phyloP scores from a whole-genome alignment of 1,140 invertebrate species.

The Drosophila funebris region DNA sequence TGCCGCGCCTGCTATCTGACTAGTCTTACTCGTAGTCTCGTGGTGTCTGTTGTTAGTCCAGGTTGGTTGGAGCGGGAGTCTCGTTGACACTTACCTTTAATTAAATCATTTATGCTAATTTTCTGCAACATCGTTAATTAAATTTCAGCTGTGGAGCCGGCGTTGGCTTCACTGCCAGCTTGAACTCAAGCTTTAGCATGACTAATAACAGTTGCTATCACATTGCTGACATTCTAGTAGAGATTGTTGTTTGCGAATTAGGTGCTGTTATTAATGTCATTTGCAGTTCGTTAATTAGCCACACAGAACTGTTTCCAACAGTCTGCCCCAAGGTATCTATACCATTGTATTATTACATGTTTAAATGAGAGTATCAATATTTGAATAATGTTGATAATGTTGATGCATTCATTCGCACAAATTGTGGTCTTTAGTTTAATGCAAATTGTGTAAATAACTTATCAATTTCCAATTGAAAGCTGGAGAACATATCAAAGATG shows the following conservation, averaged over 20 bases:
- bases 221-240: background rate
- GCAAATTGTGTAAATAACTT: conserved; percentile 3
- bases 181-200: conserved; percentile 22
- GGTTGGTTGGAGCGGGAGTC: background rate
- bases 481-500: background rate
- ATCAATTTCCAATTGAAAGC: background rate
- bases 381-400: conserved; percentile 11
- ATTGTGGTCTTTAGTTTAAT: too few species aligned
- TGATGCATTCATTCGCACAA: too few species aligned
- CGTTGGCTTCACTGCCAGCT: conserved; percentile 1
- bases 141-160: conserved; percentile 41
- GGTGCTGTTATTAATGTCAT: conserved; percentile 57
- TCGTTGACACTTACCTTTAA: conserved; percentile 68
- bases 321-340: conserved; percentile 4
- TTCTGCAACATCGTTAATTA: conserved; percentile 70
- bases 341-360: too few species aligned
- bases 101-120: conserved; percentile 82
- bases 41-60: background rate
- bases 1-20: background rate
- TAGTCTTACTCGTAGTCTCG: too few species aligned
- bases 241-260: conserved; percentile 33
- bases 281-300: conserved; percentile 34
- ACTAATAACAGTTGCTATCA: conserved; percentile 34
- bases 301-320: background rate
- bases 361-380: conserved; percentile 26